Evolutionary conservation across 2,888 invertebrate genomes (phyloP), one percentile per base, ranked within the genome.

Genomic region (Vanessa cardui): DNA sequence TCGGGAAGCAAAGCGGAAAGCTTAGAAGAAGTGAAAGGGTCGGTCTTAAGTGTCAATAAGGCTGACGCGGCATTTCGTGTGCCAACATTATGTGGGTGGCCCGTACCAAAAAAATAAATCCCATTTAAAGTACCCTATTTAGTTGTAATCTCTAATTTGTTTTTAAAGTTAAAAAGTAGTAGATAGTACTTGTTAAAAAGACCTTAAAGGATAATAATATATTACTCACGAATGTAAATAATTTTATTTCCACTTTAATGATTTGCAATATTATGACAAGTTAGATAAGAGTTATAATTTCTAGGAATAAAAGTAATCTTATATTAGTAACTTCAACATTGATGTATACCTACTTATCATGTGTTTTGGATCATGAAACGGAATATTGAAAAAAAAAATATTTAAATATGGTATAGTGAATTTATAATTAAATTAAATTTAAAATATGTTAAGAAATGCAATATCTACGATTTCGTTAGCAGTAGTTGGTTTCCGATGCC

Each of bases 21-120:
- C 83, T 85, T 80, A 80, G 81, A 78, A 85, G 84, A 85, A 83
- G 85, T 80, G 77, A 82, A 81, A 83, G 83, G 80, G 54, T 66
- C 79, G 39, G 12, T 39, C 39, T 39, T 83, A 73, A 74, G 74
- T 77, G 87, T 87, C 84, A 90, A 91, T 78, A 89, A 69, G 70
- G 79, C 78, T 90, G 90, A 90, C 85, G 80, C 71, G 85, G 82
- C 89, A 81, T 78, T 85, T 86, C 84, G 82, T 76, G 66, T 70
- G 73, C 75, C 70, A 69, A 74, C 74, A 72, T 77, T 68, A 76
- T 84, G 90, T 90, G 90, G 90, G 91, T 91, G 91, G 91, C 82
- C 84, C 72, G 63, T 69, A 72, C 52, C 26, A 74, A 73, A 74
- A 76, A 77, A 75, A 72, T 70, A 72, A 72, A 64, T 69, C 65